Conservation (phyloP, 2,888 invertebrate species). For the Drosophila longiperda region DNA sequence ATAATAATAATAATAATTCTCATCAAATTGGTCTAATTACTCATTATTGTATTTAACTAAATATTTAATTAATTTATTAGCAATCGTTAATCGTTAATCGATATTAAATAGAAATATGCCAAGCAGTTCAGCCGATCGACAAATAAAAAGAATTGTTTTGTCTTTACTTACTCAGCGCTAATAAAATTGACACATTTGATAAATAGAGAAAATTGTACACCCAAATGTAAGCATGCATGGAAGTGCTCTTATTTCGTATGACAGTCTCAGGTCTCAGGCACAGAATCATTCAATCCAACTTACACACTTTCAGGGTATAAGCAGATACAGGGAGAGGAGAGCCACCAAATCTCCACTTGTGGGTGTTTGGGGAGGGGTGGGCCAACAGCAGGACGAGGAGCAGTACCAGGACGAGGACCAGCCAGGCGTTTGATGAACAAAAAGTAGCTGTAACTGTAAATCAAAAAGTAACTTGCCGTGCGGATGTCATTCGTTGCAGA, state of each 20-base stretch:
- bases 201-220: not conserved
- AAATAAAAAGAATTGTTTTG: not conserved
- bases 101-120: not conserved
- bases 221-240: not conserved
- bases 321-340: not conserved
- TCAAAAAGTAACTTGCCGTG: slow-evolving; percentile 81
- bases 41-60: not conserved
- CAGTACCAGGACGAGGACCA: slow-evolving; percentile 17
- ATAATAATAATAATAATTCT: not conserved
- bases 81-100: not conserved
- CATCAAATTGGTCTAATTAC: not conserved
- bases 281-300: not conserved
- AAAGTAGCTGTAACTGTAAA: slow-evolving; percentile 77
- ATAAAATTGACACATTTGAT: not conserved
- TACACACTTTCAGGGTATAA: not conserved
- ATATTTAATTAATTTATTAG: not conserved
- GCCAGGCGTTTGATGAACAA: slow-evolving; percentile 75
- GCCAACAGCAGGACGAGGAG: slow-evolving; percentile 30
- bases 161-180: not conserved
- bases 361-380: not conserved
- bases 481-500: slow-evolving; percentile 80
- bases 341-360: no score
- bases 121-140: not conserved
- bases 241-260: not conserved
- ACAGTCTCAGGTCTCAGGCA: not conserved